phyloP scores from a whole-genome alignment of 2,113 vertebrate genomes.

The Taxidea taxus region DNA sequence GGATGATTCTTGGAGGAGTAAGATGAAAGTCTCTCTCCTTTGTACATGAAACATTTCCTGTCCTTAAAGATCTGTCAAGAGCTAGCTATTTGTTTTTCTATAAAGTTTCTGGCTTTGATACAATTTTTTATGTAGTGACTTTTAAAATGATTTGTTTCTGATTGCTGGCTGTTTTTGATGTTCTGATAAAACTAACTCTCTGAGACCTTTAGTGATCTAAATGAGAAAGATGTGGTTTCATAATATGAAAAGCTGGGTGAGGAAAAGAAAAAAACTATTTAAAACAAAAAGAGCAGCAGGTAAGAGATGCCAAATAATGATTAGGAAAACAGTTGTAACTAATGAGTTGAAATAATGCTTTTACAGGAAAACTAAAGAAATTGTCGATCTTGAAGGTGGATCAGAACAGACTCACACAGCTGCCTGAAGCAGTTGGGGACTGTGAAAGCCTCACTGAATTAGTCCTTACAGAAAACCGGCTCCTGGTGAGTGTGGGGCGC shows the following conservation, averaged over 20 bases:
- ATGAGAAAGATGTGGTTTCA: not conserved
- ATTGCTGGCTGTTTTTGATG: conserved; percentile 40
- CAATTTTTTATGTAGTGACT: not conserved
- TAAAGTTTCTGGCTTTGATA: not conserved
- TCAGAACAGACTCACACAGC: conserved; percentile 92
- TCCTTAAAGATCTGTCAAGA: not conserved
- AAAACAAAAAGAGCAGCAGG: not conserved
- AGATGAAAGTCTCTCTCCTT: not conserved
- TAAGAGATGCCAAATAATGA: not conserved
- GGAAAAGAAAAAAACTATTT: not conserved
- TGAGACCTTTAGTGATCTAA: not conserved
- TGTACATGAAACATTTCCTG: not conserved
- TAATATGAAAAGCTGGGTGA: not conserved
- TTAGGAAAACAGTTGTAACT: not conserved
- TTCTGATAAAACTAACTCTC: not conserved
- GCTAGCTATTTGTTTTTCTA: not conserved
- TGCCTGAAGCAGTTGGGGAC: conserved; percentile 94
- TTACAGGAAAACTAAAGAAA: conserved; percentile 90
- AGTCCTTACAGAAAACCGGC: conserved; percentile 96
- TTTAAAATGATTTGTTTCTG: conserved; percentile 33
- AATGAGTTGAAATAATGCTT: conserved; percentile 7
- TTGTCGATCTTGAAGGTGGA: conserved; percentile 97
- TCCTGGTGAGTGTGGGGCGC: conserved; percentile 86
- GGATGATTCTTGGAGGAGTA: not conserved
- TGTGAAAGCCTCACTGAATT: conserved; percentile 97